Base-by-base conservation (phyloP, 2,797 vertebrate species). In the Hapalemur alaotrensis region DNA sequence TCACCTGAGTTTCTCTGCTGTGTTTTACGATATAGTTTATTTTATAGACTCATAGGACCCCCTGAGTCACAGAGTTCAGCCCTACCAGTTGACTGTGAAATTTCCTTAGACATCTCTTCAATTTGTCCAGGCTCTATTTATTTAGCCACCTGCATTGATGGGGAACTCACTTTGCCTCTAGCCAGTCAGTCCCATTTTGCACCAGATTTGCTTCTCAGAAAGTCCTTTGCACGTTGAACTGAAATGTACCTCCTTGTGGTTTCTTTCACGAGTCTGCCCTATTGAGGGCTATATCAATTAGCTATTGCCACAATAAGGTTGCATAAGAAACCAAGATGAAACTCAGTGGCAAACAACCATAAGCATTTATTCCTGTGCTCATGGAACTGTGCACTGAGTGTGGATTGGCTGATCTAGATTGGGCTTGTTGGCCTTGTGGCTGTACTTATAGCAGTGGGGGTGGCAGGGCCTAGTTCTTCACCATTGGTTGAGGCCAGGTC, bases 21-120 rank as follows among this genome's bases (percentile, higher is more conserved):
- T 93, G 75, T 87, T 96, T 90, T 92, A 83, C 70, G 92, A 82
- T 69, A 61, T 67, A 65, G 1, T 87, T 95, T 72, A 41, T 75
- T 89, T 70, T 41, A 10, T n/a, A 75, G 88, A 92, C 28, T 83
- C 75, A 2, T 28, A 81, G 38, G 46, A 73, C 50, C 75, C 50
- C 75, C 17, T 65, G 75, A 92, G 46, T 70, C 50, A 30, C 73
- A 67, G 61, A 70, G 41, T 79, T 65, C 6, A 20, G 57, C 92
- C 73, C 30, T 67, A 41, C 14, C 2, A 30, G 54, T 65, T 59
- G 85, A 82, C 38, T 11, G 41, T 84, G 85, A 43, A 48, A 75
- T 79, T 88, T 54, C 23, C 67, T 89, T 70, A 15, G 86, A 25
- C 2, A 8, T 81, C 72, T 87, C 23, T n/a, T 46, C 59, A 15